Conservation (phyloP, 1,140 invertebrate species). For the Mercenaria mercenaria region DNA sequence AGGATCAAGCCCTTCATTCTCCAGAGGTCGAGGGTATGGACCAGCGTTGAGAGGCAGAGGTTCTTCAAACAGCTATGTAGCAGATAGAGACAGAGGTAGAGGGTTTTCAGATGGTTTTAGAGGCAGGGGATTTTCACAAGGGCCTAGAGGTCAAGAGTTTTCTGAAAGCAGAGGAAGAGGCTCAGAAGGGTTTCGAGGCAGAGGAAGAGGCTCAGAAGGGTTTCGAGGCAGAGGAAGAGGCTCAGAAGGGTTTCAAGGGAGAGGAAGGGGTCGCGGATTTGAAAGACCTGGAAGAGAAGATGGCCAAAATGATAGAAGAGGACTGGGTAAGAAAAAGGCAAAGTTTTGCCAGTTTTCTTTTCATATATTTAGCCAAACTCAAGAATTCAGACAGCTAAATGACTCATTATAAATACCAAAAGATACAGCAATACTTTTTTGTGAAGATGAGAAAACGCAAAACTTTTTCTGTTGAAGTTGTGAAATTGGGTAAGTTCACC, state of each 20-base stretch:
- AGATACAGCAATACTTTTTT: too few relatives aligned
- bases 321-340: background rate
- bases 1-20: too few relatives aligned
- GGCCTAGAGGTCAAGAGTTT: background rate
- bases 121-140: background rate
- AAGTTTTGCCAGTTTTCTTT: too few relatives aligned
- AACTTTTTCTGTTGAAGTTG: too few relatives aligned
- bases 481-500: too few relatives aligned
- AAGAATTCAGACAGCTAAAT: too few relatives aligned
- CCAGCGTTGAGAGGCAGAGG: slow-evolving; percentile 1
- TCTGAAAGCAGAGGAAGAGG: background rate
- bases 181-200: background rate
- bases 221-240: background rate
- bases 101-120: background rate
- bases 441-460: too few relatives aligned
- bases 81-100: background rate
- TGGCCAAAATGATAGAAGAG: background rate
- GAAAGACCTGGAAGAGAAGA: background rate
- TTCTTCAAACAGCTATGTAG: background rate
- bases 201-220: background rate
- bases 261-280: background rate
- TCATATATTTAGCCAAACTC: too few relatives aligned
- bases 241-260: background rate
- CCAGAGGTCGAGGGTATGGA: background rate
- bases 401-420: too few relatives aligned